Evolutionary conservation across 1,140 invertebrate species (phyloP).

Genomic region (Hyposmocoma kahamanoa): DNA sequence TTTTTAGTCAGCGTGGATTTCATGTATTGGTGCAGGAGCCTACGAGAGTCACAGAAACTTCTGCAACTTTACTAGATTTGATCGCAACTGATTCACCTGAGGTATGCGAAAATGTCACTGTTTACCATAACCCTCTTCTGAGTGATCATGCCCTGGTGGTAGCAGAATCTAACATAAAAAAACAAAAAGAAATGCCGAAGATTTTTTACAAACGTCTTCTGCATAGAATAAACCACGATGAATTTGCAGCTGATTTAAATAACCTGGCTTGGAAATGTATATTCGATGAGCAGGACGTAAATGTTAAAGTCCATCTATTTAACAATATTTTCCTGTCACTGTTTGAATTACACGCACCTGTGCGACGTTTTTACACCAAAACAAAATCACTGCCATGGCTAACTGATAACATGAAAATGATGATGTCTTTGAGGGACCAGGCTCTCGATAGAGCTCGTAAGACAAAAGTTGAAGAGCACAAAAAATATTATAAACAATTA

Average conservation of each 20-base stretch:
- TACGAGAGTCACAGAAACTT: conserved; percentile 17
- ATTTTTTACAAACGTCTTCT: neutral
- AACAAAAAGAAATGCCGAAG: conserved; percentile 4
- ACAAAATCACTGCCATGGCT: conserved; percentile 8
- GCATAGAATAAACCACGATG: neutral
- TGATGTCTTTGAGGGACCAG: neutral
- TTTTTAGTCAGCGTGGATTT: conserved; percentile 14
- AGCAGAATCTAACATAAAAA: conserved; percentile 17
- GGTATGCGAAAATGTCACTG: conserved; percentile 14
- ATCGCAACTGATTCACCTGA: conserved; percentile 12
- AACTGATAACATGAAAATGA: conserved; percentile 6
- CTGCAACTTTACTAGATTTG: conserved; percentile 17
- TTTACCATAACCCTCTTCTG: conserved; percentile 18
- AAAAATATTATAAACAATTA: neutral
- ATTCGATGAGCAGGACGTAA: neutral
- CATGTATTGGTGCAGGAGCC: conserved; percentile 20
- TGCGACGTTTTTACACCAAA: conserved; percentile 1
- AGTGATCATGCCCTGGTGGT: conserved; percentile 22
- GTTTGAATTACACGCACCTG: conserved; percentile 12
- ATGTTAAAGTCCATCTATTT: neutral
- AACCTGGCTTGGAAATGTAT: neutral
- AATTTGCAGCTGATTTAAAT: neutral
- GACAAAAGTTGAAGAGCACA: neutral
- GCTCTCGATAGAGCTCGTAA: neutral
- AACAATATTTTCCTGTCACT: neutral